A percentile compares a stretch with the other conserved stretches of the same genome.
Conservation (phyloP, 2,113 vertebrate genomes). For the Sterna hirundo region DNA sequence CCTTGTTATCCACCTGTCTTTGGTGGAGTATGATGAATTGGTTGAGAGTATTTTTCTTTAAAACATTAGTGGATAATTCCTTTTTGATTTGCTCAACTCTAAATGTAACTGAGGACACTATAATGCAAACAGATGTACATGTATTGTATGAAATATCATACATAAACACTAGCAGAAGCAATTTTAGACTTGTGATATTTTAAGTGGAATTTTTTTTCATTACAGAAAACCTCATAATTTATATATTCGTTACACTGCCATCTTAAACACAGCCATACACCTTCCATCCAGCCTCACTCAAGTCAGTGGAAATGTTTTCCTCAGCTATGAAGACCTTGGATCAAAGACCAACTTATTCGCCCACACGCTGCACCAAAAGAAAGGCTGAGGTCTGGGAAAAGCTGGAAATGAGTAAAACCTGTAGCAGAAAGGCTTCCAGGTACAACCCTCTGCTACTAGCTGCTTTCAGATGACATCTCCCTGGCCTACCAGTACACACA, state of each 20-base stretch:
- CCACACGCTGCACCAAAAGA: not conserved
- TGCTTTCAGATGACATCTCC: not conserved
- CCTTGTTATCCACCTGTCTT: not conserved
- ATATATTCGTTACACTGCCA: not conserved
- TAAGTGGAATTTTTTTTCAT: not conserved
- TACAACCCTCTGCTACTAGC: not conserved
- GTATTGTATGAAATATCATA: not conserved
- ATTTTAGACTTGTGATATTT: not conserved
- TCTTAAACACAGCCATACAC: not conserved
- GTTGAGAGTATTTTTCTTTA: not conserved
- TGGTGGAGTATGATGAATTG: not conserved
- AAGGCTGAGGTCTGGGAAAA: not conserved
- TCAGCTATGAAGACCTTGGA: not conserved
- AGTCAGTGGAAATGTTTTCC: not conserved
- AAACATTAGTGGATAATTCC: not conserved
- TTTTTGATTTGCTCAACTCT: not conserved
- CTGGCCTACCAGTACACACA: not conserved
- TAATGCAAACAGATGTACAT: not conserved
- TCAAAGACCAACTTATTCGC: not conserved
- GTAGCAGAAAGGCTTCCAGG: not conserved
- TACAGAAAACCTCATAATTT: not conserved
- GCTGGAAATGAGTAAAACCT: not conserved
- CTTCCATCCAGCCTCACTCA: not conserved
- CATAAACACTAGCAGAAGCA: not conserved
- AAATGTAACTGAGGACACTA: not conserved